Base-by-base conservation (phyloP, 1,140 invertebrate genomes). In the Sinonovacula constricta region DNA sequence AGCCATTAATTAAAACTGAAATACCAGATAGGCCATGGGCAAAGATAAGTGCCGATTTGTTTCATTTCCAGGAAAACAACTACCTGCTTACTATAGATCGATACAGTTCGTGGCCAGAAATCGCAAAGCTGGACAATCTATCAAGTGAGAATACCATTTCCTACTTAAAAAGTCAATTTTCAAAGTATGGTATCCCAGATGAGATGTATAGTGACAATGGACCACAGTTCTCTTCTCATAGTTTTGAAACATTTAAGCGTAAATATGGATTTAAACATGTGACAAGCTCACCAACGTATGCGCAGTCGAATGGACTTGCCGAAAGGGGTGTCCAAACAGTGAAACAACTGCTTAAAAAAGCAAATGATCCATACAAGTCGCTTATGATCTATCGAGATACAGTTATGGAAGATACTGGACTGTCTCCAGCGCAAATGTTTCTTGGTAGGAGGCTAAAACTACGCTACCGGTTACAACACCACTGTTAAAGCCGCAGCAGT, bases 191-290 rank as follows among this genome's bases (percentile, higher is more conserved):
- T 26, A 71, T 77, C 31, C 83, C 83, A 10, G 59, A 80, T 7
- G 22, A 70, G 14, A 26, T 83, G 12, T 33, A 83, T 7, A 65
- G 31, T 2, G 83, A 85, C 68, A 83, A 83, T 79, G 81, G 83
- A 26, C 75, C 76, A 7, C 77, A 81, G 36, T 88, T 82, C 62
- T 33, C 33, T 15, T 69, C 77, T 24, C 0, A 49, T 12, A 31
- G 54, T 10, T 85, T 85, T 39, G 39, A 33, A 34, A 31, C 54
- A 31, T 85, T 86, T 49, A 31, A 49, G 14, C 26, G 59, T 28
- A 34, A 70, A 49, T 83, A 80, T 71, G 68, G 57, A 33, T 79
- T 85, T 65, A 30, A 71, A 31, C 83, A 86, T 71, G 33, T 62
- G 12, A 80, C 80, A 2, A 72, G 36, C 18, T 75, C 65, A 33